Evolutionary conservation across 2,113 vertebrate genomes (phyloP).

Genomic region (Peromyscus leucopus): DNA sequence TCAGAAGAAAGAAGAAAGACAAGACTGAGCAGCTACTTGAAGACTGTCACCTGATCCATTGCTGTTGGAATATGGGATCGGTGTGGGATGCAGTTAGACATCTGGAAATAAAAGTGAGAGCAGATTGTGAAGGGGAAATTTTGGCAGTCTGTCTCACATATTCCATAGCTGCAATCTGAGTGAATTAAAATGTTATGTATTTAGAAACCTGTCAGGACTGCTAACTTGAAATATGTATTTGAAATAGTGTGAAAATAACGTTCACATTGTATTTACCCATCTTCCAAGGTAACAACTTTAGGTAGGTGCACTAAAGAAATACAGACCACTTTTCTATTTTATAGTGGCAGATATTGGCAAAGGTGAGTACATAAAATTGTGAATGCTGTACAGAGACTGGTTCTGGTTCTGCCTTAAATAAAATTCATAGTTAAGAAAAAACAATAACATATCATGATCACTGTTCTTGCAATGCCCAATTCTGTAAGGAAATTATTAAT

Average conservation of each 20-base stretch:
- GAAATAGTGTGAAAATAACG: constrained; percentile 4
- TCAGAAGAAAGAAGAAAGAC: background rate
- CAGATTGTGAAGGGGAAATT: constrained; percentile 52
- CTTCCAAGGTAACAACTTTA: background rate
- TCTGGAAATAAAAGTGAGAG: constrained; percentile 68
- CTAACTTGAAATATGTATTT: background rate
- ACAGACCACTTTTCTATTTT: background rate
- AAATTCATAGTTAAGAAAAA: background rate
- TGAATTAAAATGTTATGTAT: constrained; percentile 49
- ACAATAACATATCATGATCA: background rate
- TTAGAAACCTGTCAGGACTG: background rate
- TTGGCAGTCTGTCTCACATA: background rate
- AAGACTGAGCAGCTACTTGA: constrained; percentile 45
- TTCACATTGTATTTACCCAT: background rate
- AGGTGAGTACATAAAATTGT: background rate
- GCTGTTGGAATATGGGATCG: background rate
- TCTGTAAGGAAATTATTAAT: background rate
- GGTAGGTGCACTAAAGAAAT: background rate
- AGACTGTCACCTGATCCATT: constrained; percentile 14
- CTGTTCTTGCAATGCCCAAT: rapidly evolving
- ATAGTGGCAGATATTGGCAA: background rate
- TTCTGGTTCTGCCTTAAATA: rapidly evolving
- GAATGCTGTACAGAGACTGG: background rate
- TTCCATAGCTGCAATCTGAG: constrained; percentile 29
- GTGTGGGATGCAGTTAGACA: constrained; percentile 48